phyloP scores from a whole-genome alignment of 2,888 invertebrate species.

The Melipona beecheii region DNA sequence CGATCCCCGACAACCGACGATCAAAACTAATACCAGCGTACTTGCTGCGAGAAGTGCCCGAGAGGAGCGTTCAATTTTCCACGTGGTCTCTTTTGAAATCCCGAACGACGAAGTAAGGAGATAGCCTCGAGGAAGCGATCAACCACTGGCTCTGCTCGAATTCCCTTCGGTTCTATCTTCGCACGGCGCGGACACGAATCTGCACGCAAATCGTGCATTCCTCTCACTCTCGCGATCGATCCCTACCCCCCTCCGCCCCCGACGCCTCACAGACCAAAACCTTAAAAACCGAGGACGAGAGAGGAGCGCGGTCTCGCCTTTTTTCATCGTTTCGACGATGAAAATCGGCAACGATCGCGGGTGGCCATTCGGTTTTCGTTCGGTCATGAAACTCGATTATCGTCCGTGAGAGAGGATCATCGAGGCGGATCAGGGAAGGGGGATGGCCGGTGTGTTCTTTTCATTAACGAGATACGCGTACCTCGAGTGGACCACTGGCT shows the following conservation, averaged over 20 bases:
- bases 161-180: background rate
- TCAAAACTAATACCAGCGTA: background rate
- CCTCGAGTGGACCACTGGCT: conserved; percentile 52
- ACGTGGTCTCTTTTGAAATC: background rate
- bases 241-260: too few species aligned
- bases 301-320: background rate
- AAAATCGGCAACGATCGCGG: conserved; percentile 39
- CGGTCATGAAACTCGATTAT: conserved; percentile 52
- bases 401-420: conserved; percentile 32
- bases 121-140: conserved; percentile 2
- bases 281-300: background rate
- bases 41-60: background rate
- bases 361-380: conserved; percentile 30
- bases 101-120: background rate
- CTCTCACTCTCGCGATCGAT: background rate
- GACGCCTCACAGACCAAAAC: background rate
- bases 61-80: background rate
- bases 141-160: background rate
- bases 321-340: background rate
- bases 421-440: conserved; percentile 31
- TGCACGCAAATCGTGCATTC: background rate
- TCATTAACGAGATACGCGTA: conserved; percentile 75
- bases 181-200: background rate
- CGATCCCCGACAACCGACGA: background rate
- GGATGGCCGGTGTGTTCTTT: conserved; percentile 55